Conservation (phyloP, 2,113 vertebrate genomes). For the Labrus mixtus region DNA sequence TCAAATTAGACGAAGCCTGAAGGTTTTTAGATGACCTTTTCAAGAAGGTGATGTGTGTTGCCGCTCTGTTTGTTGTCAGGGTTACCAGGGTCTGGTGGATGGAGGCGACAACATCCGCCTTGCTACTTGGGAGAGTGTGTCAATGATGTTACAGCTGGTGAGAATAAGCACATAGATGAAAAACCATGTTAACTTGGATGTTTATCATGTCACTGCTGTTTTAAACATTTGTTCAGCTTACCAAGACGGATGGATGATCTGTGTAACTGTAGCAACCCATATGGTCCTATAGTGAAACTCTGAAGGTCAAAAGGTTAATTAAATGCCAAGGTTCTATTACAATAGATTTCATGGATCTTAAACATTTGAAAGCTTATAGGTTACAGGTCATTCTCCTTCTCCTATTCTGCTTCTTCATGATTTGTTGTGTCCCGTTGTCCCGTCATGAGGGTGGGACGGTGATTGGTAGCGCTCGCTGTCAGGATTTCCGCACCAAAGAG, state of each 20-base stretch:
- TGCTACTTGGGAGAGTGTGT: constrained; percentile 95
- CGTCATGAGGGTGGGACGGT: constrained; percentile 91
- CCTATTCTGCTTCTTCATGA: neutral
- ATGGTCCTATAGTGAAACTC: neutral
- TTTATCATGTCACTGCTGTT: neutral
- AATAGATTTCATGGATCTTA: constrained; percentile 7
- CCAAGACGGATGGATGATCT: neutral
- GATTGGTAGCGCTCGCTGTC: constrained; percentile 94
- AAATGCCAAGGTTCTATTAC: constrained; percentile 63
- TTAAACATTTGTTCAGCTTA: constrained; percentile 12
- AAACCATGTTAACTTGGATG: constrained; percentile 5
- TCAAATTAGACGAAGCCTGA: no score
- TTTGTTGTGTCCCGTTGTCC: constrained; percentile 2
- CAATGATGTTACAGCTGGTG: constrained; percentile 97
- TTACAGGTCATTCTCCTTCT: constrained; percentile 22
- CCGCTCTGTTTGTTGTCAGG: constrained; percentile 78
- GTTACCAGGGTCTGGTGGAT: constrained; percentile 97
- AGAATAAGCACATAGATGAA: constrained; percentile 50
- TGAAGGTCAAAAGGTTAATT: constrained; percentile 56
- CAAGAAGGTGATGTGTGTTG: neutral
- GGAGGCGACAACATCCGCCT: constrained; percentile 90
- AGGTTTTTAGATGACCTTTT: no score
- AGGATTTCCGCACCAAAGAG: constrained; percentile 90
- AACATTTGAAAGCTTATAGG: neutral
- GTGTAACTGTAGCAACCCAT: constrained; percentile 23